Percentiles rank a stretch among this genome's conserved stretches.
These are phyloP conservation scores for Macrosteles quadrilineatus DNA, from an alignment of 1,140 invertebrate species.

Conservation along the genomic window DNA sequence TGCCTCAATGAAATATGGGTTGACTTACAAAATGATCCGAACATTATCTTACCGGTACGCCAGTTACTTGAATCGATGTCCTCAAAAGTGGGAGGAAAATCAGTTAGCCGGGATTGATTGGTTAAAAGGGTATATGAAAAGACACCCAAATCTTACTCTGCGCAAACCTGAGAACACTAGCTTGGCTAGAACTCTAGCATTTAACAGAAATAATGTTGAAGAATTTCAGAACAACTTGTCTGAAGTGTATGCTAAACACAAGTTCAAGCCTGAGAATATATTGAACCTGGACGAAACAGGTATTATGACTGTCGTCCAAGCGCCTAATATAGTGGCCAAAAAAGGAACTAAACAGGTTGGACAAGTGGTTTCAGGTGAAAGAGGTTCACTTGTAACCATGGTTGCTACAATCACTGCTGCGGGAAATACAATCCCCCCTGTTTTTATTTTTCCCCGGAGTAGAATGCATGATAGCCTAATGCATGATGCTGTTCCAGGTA, in stretches of 20 bases:
- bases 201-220: conserved; percentile 42
- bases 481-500: conserved; percentile 32
- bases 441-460: conserved; percentile 50
- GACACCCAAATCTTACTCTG: conserved; percentile 38
- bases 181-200: conserved; percentile 42
- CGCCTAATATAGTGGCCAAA: conserved; percentile 38
- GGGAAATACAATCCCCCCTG: conserved; percentile 49
- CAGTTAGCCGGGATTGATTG: conserved; percentile 48
- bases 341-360: conserved; percentile 47
- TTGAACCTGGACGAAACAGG: conserved; percentile 50
- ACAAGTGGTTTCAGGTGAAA: conserved; percentile 44
- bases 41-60: background rate
- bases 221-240: conserved; percentile 19
- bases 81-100: conserved; percentile 44
- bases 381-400: conserved; percentile 44
- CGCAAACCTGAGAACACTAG: conserved; percentile 43
- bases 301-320: too few relatives aligned
- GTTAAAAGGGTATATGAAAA: conserved; percentile 47
- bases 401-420: conserved; percentile 47
- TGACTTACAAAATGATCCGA: background rate
- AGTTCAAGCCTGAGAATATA: conserved; percentile 37
- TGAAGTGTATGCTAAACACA: background rate
- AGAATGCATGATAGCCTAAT: conserved; percentile 40
- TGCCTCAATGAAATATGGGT: conserved; percentile 2
- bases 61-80: conserved; percentile 26